Evolutionary conservation across 2,888 invertebrate genomes (phyloP), one percentile per base, ranked within the genome.

Genomic region (Camponotus fellah): DNA sequence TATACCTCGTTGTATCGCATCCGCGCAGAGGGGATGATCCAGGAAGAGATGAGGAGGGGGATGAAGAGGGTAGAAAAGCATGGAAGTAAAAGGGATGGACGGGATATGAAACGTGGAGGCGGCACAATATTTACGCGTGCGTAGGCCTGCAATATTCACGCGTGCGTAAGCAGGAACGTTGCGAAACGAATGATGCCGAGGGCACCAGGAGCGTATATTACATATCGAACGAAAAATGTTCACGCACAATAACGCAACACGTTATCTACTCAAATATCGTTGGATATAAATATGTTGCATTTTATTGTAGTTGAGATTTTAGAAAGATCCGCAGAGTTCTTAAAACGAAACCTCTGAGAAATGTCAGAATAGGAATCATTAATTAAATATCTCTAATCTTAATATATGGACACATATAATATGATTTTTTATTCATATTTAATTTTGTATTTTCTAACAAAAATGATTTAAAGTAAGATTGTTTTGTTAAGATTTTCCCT

Each of bases 101-200:
- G 79, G 89, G 76, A 80, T 68, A 74, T 37, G 84, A 85, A 89
- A 84, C 85, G 84, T 86, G 87, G 86, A 83, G 72, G 65, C 82
- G 86, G 74, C 53, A n/a, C 87, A 69, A 84, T 87, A 88, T 53
- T 53, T 53, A 53, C 53, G 53, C 90, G 89, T 88, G 88, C 87
- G 90, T 89, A 86, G 85, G 87, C 87, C 83, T 85, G 69, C 53
- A 53, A 53, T 87, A 89, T 76, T 76, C 87, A 85, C 89, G 89
- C 91, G 90, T 91, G 91, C 91, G 91, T 91, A 87, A 86, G 83
- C 85, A 86, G 88, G 75, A 65, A 86, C 86, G 89, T 87, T 84
- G 77, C 58, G 21, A 32, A 37, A 53, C 40, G 71, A 37, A 40
- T 12, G 40, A 0, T 56, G 12, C 72, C 75, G 66, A 65, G 66